phyloP scores from a whole-genome alignment of 1,140 invertebrate species.

The Aphelinus atriplicis region DNA sequence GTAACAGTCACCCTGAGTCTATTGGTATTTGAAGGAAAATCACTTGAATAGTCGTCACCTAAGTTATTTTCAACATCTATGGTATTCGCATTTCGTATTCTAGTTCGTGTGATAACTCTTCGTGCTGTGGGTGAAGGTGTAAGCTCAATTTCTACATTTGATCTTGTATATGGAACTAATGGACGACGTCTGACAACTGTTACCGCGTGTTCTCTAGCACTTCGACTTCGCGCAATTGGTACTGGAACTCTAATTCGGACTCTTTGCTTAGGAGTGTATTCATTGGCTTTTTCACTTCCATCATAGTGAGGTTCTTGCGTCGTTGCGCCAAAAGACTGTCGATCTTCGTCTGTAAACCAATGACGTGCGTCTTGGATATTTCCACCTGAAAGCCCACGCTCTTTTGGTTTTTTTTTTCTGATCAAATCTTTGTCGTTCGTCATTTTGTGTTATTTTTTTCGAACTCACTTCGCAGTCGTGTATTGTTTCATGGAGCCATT shows the following conservation, averaged over 20 bases:
- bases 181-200: slow-evolving; percentile 61
- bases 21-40: slow-evolving; percentile 33
- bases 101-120: slow-evolving; percentile 58
- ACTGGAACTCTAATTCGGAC: slow-evolving; percentile 59
- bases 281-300: slow-evolving; percentile 44
- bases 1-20: slow-evolving; percentile 61
- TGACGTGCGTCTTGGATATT: slow-evolving; percentile 41
- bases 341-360: background rate
- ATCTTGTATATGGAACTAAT: slow-evolving; percentile 46
- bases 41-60: slow-evolving; percentile 36
- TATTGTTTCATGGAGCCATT: slow-evolving; percentile 35
- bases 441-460: background rate
- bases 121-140: slow-evolving; percentile 45
- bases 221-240: slow-evolving; percentile 53
- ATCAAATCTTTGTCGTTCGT: slow-evolving; percentile 7
- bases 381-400: slow-evolving; percentile 59
- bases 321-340: too few species aligned
- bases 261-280: slow-evolving; percentile 51
- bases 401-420: slow-evolving; percentile 37
- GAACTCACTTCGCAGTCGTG: slow-evolving; percentile 19
- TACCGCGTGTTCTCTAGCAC: slow-evolving; percentile 55
- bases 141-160: slow-evolving; percentile 19
- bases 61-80: slow-evolving; percentile 29
- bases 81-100: slow-evolving; percentile 49
- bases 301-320: too few species aligned